Base-by-base conservation (phyloP, 2,888 invertebrate species). In the Agapostemon virescens region DNA sequence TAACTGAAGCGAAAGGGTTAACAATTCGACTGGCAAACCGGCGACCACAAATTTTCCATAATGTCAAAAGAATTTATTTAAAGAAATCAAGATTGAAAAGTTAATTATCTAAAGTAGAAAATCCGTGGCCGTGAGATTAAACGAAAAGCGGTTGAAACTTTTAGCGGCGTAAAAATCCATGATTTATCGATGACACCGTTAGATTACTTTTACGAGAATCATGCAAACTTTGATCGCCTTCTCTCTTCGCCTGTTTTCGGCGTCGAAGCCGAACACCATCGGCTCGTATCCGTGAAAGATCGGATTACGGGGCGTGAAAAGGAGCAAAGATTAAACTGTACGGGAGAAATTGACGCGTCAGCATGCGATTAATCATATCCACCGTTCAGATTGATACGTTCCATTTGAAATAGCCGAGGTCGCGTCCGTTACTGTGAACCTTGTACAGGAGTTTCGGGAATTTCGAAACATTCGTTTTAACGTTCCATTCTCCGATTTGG, bases 281-380 rank as follows among this genome's bases (percentile, higher is more conserved):
- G 17, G 17, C 17, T 49, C n/a, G 26, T 55, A 26, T 55, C 55
- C 30, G 26, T 30, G 15, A 26, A 30, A 26, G 58, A 58, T 58
- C 58, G 58, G 30, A 69, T 17, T n/a, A n/a, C 38, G 6, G 5
- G 26, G 11, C 23, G 20, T 33, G 40, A 30, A 36, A 61, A 61
- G n/a, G 30, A 3, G 42, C 42, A 7, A 42, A 61, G 52, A 73
- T 61, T 40, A 66, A 40, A 75, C 52, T 40, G 23, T 68, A 42
- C 26, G 13, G 3, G 49, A 23, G 26, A 49, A 26, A 23, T 69
- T 40, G 36, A 23, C n/a, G 9, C 58, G 58, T 36, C 36, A 0
- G 33, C 30, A 45, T 4, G 23, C 38, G 45, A 45, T 63, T 23
- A 63, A 71, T 71, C 71, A 36, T 63, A 33, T 61, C 23, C 26